Conservation (phyloP, 2,888 invertebrate genomes). For the Drosophila macrospina region DNA sequence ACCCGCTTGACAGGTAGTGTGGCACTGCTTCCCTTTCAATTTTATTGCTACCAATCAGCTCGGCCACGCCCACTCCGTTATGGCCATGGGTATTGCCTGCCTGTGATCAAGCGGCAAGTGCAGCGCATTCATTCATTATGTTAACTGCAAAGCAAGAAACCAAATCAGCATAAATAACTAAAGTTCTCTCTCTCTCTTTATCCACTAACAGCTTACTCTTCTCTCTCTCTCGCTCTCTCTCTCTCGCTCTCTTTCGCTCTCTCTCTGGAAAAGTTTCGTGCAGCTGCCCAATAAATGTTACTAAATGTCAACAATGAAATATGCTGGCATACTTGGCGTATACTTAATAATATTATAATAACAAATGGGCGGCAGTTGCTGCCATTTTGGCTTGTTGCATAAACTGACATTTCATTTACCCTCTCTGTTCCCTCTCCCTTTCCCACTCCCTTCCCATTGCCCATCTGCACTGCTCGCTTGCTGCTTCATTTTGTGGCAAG, state of each 20-base stretch:
- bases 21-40: conserved; percentile 20
- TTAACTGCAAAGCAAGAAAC: not conserved
- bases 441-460: not conserved
- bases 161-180: conserved; percentile 23
- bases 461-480: too few species aligned
- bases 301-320: conserved; percentile 59
- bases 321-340: conserved; percentile 53
- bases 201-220: too few species aligned
- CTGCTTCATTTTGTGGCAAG: conserved; percentile 26
- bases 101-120: conserved; percentile 16
- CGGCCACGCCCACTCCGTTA: conserved; percentile 10
- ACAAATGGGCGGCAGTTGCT: conserved; percentile 49
- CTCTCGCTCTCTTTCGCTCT: not conserved
- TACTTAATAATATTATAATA: conserved; percentile 62
- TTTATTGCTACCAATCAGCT: conserved; percentile 26
- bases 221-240: not conserved
- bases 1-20: conserved; percentile 26
- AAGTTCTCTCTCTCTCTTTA: not conserved
- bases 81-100: conserved; percentile 15
- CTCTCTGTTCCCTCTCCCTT: conserved; percentile 11
- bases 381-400: conserved; percentile 13
- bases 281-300: conserved; percentile 62
- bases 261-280: conserved; percentile 31
- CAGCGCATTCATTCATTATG: conserved; percentile 15
- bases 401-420: conserved; percentile 15